These are phyloP conservation scores for Drosophila buzzatii DNA, from an alignment of 2,888 invertebrate species.

Conservation along the genomic window DNA sequence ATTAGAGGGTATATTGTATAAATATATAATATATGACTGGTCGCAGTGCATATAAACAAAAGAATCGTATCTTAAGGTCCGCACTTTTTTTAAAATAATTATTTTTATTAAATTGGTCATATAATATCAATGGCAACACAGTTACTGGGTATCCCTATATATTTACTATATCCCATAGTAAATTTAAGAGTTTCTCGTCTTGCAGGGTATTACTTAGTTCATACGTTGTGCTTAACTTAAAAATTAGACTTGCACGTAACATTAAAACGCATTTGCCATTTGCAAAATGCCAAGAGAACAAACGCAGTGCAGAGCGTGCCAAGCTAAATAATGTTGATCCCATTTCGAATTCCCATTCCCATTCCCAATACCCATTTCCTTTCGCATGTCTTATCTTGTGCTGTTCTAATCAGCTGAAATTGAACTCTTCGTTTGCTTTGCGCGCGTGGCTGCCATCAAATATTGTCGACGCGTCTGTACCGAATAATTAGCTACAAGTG, in stretches of 20 bases:
- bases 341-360: constrained; percentile 28
- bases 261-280: constrained; percentile 40
- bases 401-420: constrained; percentile 46
- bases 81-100: not conserved
- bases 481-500: constrained; percentile 54
- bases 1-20: not conserved
- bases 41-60: not conserved
- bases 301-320: not conserved
- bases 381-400: not conserved
- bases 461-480: constrained; percentile 27
- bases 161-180: no score
- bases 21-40: not conserved
- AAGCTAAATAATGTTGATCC: constrained; percentile 7
- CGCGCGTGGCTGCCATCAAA: constrained; percentile 58
- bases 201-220: constrained; percentile 1
- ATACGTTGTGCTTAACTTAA: no score
- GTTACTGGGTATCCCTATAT: not conserved
- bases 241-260: not conserved
- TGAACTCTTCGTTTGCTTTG: constrained; percentile 17
- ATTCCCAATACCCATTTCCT: constrained; percentile 1
- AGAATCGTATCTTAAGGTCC: not conserved
- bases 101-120: not conserved
- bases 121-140: not conserved
- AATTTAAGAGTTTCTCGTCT: not conserved
- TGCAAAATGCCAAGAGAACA: constrained; percentile 40